Evolutionary conservation across 2,888 invertebrate species (phyloP).

Genomic region (Elaeidobius kamerunicus): DNA sequence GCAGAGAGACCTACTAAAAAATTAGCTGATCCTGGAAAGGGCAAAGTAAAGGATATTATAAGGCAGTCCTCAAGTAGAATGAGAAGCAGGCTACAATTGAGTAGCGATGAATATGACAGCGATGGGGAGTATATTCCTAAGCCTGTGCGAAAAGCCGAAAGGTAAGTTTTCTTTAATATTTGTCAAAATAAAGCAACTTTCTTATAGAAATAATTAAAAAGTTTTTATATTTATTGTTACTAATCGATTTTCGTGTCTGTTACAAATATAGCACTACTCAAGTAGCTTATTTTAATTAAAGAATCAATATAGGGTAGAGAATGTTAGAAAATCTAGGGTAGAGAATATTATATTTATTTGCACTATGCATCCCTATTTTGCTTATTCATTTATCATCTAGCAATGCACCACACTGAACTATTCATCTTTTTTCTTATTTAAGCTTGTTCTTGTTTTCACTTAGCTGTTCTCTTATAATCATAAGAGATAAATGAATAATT

Average conservation of each 20-base stretch:
- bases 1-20: constrained; percentile 40
- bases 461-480: not conserved
- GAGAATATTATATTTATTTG: too few species aligned
- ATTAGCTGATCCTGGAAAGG: constrained; percentile 40
- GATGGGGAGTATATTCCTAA: constrained; percentile 37
- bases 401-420: not conserved
- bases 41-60: constrained; percentile 42
- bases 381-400: not conserved
- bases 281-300: too few species aligned
- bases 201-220: not conserved
- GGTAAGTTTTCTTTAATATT: constrained; percentile 4
- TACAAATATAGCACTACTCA: too few species aligned
- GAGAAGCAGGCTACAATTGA: constrained; percentile 13
- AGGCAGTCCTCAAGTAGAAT: constrained; percentile 19
- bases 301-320: too few species aligned
- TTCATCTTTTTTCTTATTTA: not conserved
- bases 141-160: constrained; percentile 35
- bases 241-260: too few species aligned
- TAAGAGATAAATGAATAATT: not conserved
- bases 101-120: constrained; percentile 26
- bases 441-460: not conserved
- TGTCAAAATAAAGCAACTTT: too few species aligned
- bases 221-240: not conserved
- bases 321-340: too few species aligned
- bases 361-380: too few species aligned